Conservation (phyloP, 2,797 vertebrate genomes). For the Sebastes itinus region DNA sequence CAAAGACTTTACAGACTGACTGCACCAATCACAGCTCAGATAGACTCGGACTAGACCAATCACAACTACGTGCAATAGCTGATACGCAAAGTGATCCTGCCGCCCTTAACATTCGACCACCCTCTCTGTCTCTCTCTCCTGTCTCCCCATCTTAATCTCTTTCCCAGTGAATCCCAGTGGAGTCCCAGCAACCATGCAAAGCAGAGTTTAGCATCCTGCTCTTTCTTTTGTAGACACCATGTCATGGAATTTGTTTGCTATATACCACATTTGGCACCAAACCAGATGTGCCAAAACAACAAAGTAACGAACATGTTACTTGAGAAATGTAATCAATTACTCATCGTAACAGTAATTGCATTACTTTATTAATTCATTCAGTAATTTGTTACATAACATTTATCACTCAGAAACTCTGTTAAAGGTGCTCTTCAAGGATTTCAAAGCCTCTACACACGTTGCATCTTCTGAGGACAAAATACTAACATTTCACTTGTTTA, state of each 20-base stretch:
- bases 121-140: neutral
- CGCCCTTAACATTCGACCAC: neutral
- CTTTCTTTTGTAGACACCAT: neutral
- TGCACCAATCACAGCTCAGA: neutral
- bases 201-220: neutral
- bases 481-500: too few species aligned
- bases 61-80: too few species aligned
- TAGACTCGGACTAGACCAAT: neutral
- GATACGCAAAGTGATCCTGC: neutral
- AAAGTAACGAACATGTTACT: neutral
- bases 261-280: neutral
- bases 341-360: neutral
- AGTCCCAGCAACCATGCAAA: neutral
- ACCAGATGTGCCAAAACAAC: neutral
- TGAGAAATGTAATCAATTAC: neutral
- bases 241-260: neutral
- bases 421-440: too few species aligned
- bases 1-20: neutral
- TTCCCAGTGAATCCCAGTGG: neutral
- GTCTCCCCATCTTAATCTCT: neutral
- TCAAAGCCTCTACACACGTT: too few species aligned
- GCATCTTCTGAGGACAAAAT: too few species aligned
- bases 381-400: too few species aligned
- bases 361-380: neutral
- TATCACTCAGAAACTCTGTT: too few species aligned